These are phyloP conservation scores for Pachyramphus minor DNA, from an alignment of 2,113 vertebrate genomes.

Conservation along the genomic window DNA sequence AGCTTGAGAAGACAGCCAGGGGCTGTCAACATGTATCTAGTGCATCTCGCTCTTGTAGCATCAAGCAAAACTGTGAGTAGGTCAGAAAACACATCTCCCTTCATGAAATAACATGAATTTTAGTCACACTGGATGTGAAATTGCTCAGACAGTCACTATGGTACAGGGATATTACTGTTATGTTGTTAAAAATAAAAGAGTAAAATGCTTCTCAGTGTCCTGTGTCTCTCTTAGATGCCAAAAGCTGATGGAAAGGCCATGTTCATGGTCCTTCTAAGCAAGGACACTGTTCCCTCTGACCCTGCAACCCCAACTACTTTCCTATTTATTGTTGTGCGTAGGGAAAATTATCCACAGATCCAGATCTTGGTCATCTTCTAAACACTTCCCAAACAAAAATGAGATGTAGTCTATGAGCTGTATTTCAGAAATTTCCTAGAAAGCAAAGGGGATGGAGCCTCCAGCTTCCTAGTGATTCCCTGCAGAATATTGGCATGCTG, in stretches of 20 bases:
- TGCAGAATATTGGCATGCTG: not conserved
- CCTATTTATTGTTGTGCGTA: not conserved
- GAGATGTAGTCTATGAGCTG: not conserved
- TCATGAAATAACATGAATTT: not conserved
- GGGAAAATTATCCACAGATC: not conserved
- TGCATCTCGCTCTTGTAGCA: not conserved
- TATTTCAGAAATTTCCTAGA: not conserved
- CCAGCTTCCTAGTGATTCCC: not conserved
- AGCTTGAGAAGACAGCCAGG: not conserved
- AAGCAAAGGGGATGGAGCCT: not conserved
- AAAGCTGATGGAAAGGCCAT: not conserved
- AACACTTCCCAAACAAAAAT: not conserved
- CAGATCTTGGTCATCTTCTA: not conserved
- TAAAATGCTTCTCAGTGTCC: not conserved
- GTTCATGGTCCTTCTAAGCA: not conserved
- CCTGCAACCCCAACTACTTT: not conserved
- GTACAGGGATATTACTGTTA: not conserved
- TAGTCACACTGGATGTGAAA: not conserved
- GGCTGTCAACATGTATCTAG: not conserved
- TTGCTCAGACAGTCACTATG: not conserved
- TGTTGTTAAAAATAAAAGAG: not conserved
- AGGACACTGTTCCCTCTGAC: not conserved
- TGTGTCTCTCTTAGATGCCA: not conserved
- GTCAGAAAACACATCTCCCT: not conserved
- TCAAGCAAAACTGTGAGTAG: not conserved